Base-by-base conservation (phyloP, 2,888 invertebrate species). In the Galerucella calmariensis region DNA sequence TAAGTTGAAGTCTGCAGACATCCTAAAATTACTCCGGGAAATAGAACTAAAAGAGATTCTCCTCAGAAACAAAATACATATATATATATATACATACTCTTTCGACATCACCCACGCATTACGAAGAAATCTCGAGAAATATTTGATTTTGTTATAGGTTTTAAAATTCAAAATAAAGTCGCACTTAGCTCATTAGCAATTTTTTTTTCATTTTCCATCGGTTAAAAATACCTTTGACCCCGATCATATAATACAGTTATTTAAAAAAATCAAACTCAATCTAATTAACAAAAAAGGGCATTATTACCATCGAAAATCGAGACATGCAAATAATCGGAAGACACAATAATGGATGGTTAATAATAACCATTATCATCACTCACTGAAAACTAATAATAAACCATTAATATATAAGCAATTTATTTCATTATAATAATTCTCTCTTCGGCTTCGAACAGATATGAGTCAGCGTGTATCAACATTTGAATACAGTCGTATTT, bases 381-480 rank as follows among this genome's bases (percentile, higher is more conserved):
- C 85, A 85, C 82, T 82, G 85, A 85, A 87, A 87, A 85, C 86
- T 86, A 87, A 87, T 86, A 86, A 86, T 83, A 85, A 85, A 83
- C 84, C 86, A 86, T 87, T 87, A 87, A 86, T 86, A 84, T 41
- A 41, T 72, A 72, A 72, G 71, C 87, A 87, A 87, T 87, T 87
- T 87, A 86, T 86, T 87, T 85, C 87, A 87, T 87, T 87, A 86
- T 86, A 85, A 86, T 87, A 87, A 87, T 87, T 87, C 87, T 85
- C 85, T 85, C 68, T 83, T 84, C 81, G 78, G 81, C 73, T 68
- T 80, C 82, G 35, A 66, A 84, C 82, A 8, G 66, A 85, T 20
- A 20, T 87, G 86, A 87, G 83, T 86, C 86, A 85, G 85, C 86
- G 69, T 53, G 65, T 75, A 75, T 51, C 75, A 75, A 67, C 73